Conservation (phyloP, 1,140 invertebrate species). For the Pseudomyrmex pallidus region DNA sequence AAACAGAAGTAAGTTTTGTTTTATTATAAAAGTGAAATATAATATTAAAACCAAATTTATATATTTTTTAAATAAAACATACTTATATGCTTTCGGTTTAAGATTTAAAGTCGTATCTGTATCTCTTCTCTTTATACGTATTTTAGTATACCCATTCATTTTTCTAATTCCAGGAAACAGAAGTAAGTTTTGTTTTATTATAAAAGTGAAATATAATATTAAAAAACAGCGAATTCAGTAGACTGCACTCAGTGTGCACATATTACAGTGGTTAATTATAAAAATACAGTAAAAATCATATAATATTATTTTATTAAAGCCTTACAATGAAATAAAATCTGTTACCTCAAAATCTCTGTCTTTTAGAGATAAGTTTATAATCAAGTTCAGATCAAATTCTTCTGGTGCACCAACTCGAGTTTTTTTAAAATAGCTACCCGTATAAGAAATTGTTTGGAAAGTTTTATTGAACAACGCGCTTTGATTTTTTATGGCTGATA, state of each 20-base stretch:
- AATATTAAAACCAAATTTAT: too few species aligned
- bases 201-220: too few species aligned
- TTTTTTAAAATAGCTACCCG: conserved; percentile 86
- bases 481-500: conserved; percentile 70
- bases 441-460: conserved; percentile 80
- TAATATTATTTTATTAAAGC: not conserved
- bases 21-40: not conserved
- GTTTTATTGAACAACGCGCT: conserved; percentile 75
- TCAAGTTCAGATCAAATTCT: conserved; percentile 86
- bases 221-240: too few species aligned
- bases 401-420: conserved; percentile 84
- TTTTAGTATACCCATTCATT: too few species aligned
- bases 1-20: conserved; percentile 10
- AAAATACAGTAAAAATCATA: not conserved
- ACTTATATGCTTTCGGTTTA: not conserved
- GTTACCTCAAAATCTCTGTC: conserved; percentile 74
- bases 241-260: too few species aligned
- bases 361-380: conserved; percentile 83
- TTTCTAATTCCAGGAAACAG: too few species aligned
- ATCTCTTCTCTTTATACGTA: not conserved
- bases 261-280: not conserved
- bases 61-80: too few species aligned
- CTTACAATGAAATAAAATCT: too few species aligned
- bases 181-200: too few species aligned
- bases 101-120: not conserved